Percentiles rank a stretch among this genome's conserved stretches.
These are phyloP conservation scores for Crematogaster levior DNA, from an alignment of 2,888 invertebrate species.

Conservation along the genomic window DNA sequence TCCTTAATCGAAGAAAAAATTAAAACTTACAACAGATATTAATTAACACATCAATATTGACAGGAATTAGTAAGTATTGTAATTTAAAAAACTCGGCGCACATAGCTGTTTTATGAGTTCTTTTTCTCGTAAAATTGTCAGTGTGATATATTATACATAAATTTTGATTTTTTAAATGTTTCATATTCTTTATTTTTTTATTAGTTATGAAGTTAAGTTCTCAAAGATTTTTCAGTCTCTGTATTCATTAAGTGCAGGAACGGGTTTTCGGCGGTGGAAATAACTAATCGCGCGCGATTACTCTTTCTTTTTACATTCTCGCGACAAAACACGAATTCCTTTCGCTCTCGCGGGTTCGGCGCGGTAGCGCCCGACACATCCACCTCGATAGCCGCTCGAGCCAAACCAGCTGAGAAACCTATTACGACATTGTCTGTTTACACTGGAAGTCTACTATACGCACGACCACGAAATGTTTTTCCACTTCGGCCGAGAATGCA, in stretches of 20 bases:
- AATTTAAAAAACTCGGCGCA: neutral
- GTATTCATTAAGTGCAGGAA: neutral
- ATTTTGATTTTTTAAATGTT: neutral
- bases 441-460: conserved; percentile 80
- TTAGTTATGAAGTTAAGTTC: neutral
- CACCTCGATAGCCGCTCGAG: conserved; percentile 84
- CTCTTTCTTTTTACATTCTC: conserved; percentile 81
- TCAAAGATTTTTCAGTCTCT: neutral
- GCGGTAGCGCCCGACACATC: conserved; percentile 73
- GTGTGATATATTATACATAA: neutral
- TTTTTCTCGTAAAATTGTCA: neutral
- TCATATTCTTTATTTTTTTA: neutral
- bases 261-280: conserved; percentile 59
- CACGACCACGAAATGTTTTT: conserved; percentile 72
- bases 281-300: conserved; percentile 81
- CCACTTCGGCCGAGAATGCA: conserved; percentile 60
- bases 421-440: conserved; percentile 83
- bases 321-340: conserved; percentile 84
- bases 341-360: conserved; percentile 79
- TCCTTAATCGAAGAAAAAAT: neutral
- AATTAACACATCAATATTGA: neutral
- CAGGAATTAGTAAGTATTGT: neutral
- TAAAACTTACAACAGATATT: neutral
- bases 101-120: neutral
- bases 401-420: conserved; percentile 80